Evolutionary conservation across 1,140 invertebrate species (phyloP), one percentile per base, ranked within the genome.

Genomic region (Drosophila kohkoa): DNA sequence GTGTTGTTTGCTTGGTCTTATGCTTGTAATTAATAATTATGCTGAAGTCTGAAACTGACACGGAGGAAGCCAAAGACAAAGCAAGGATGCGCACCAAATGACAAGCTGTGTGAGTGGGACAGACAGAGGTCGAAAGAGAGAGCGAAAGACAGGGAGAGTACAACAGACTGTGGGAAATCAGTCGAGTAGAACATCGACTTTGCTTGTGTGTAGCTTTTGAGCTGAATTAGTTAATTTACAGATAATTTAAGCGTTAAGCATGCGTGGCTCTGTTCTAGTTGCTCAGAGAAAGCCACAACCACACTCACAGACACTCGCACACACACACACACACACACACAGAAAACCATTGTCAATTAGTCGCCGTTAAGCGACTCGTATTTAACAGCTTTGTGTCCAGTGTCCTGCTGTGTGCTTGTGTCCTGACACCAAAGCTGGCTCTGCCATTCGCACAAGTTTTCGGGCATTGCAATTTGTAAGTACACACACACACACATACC

Each of bases 241-340:
- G 83, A 87, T 87, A 88, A 87, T 83, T 82, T 82, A 75, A 83
- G 80, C 75, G 79, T 88, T 79, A 82, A 88, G 58, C 82, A 88
- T 82, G 75, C 58, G 58, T 59, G 75, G 57, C 52, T 45, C 15
- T 35, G 63, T 25, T 43, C 69, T 58, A 64, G 58, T 10, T 48
- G 55, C 25, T 13, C 25, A 62, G 48, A 69, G 43, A 41, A 16
- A 49, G 20, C 43, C 54, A 49, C 48, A 72, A 43, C 55, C 10
- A 46, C 11, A 49, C 38, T 59, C 20, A 15, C n/a, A 62, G n/a
- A 58, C 46, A 20, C 1, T 46, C 28, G 38, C 25, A 38, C 28
- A 51, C n/a, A 55, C 30, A n/a, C n/a, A n/a, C n/a, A n/a, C n/a
- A n/a, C n/a, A 72, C n/a, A 45, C 3, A 46, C 3, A 30, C 11